A percentile compares a stretch with the other conserved stretches of the same genome.
Conservation (phyloP, 2,888 invertebrate genomes). For the Drosophila cyrtoloma region DNA sequence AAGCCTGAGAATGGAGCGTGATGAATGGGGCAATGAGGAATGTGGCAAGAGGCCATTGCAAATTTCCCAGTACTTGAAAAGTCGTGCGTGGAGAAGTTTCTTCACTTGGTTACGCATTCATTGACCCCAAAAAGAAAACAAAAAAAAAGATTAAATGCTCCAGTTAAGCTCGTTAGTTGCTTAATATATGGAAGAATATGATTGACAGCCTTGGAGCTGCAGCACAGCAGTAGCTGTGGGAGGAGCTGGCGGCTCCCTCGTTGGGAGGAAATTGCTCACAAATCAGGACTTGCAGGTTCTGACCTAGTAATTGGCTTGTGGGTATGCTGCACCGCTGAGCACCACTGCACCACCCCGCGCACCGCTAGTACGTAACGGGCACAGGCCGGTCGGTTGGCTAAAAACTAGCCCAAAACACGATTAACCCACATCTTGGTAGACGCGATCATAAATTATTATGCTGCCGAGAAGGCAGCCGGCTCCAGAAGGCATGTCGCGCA, state of each 20-base stretch:
- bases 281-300: constrained; percentile 81
- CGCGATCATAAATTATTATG: constrained; percentile 85
- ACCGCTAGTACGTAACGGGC: constrained; percentile 23
- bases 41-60: constrained; percentile 45
- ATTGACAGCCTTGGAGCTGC: constrained; percentile 44
- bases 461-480: constrained; percentile 57
- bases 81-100: constrained; percentile 63
- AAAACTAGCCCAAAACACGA: constrained; percentile 85
- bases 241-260: constrained; percentile 35
- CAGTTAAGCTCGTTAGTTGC: constrained; percentile 29
- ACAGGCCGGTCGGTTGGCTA: constrained; percentile 29
- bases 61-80: constrained; percentile 57
- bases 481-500: constrained; percentile 59
- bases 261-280: constrained; percentile 65
- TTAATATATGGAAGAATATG: constrained; percentile 23
- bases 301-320: constrained; percentile 78
- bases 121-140: constrained; percentile 10
- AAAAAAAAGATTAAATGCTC: constrained; percentile 42
- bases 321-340: constrained; percentile 46
- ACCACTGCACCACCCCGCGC: constrained; percentile 29
- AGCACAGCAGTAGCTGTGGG: constrained; percentile 7
- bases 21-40: constrained; percentile 46
- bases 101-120: constrained; percentile 43
- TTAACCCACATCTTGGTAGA: constrained; percentile 86
- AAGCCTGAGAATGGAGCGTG: constrained; percentile 16